Percentiles rank a stretch among this genome's conserved stretches.
Conservation (phyloP, 1,140 invertebrate genomes). For the Bombyx mandarina region DNA sequence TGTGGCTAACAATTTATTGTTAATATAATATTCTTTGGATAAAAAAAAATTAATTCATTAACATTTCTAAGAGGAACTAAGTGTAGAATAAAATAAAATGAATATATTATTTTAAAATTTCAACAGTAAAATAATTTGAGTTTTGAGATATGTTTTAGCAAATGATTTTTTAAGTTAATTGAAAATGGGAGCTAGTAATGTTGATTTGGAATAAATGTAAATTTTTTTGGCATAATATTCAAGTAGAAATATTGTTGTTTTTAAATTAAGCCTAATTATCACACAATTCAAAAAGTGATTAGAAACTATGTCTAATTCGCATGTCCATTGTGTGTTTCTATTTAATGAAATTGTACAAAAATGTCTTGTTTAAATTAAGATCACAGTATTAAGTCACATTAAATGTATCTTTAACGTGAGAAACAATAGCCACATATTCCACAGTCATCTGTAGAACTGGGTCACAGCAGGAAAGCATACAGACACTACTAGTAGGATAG, state of each 20-base stretch:
- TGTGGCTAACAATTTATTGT: conserved; percentile 49
- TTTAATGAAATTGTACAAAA: conserved; percentile 66
- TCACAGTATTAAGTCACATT: conserved; percentile 70
- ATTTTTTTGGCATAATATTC: conserved; percentile 51
- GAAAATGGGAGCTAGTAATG: conserved; percentile 44
- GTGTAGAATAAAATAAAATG: conserved; percentile 51
- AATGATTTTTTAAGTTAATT: conserved; percentile 9
- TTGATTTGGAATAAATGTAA: conserved; percentile 46
- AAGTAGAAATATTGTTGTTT: conserved; percentile 15
- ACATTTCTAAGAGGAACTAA: conserved; percentile 67
- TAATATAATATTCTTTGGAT: conserved; percentile 68
- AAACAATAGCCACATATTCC: conserved; percentile 62
- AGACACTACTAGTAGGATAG: conserved; percentile 40
- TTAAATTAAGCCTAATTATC: conserved; percentile 58
- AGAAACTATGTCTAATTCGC: conserved; percentile 33
- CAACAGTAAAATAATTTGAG: too few species aligned
- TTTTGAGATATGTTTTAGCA: conserved; percentile 4
- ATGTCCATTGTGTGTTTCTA: conserved; percentile 39
- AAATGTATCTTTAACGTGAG: conserved; percentile 61
- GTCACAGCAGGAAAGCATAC: conserved; percentile 38
- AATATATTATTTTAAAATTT: conserved; percentile 10
- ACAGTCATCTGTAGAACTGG: conserved; percentile 60
- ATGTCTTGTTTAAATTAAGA: conserved; percentile 68
- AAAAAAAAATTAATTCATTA: conserved; percentile 47
- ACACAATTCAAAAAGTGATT: conserved; percentile 62